Evolutionary conservation across 2,797 vertebrate species (phyloP).

Genomic region (Gastrophryne carolinensis): DNA sequence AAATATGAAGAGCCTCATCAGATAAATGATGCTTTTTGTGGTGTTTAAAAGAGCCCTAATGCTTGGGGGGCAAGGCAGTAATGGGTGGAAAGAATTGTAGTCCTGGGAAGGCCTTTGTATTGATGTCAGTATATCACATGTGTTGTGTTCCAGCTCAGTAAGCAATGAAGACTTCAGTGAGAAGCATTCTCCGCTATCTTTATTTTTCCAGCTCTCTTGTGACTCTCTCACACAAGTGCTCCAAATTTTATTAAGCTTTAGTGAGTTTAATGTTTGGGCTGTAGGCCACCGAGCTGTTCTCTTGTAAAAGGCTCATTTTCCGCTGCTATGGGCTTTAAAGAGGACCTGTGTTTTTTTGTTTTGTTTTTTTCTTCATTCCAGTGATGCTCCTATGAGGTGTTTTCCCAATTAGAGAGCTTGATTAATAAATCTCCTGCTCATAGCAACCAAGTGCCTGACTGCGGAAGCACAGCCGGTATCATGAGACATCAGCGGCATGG

Average conservation of each 20-base stretch:
- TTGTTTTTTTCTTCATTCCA: not conserved
- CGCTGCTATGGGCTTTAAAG: not conserved
- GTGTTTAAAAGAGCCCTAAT: conserved; percentile 14
- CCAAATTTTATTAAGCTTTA: conserved; percentile 13
- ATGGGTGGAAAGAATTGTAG: conserved; percentile 15
- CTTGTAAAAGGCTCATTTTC: not conserved
- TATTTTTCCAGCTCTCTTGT: conserved; percentile 11
- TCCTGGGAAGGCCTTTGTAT: conserved; percentile 18
- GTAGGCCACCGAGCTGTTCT: not conserved
- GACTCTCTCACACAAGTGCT: conserved; percentile 1
- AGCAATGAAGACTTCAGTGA: conserved; percentile 2
- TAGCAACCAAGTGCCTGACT: conserved; percentile 14
- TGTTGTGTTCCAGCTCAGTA: conserved; percentile 30
- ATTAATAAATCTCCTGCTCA: not conserved
- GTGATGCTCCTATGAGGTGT: not conserved
- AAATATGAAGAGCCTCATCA: not conserved
- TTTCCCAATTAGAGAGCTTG: conserved; percentile 18
- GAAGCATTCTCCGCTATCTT: not conserved
- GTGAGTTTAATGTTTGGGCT: not conserved
- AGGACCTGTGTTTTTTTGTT: not conserved
- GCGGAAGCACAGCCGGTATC: conserved; percentile 3
- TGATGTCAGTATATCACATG: conserved; percentile 35
- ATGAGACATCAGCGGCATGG: not conserved
- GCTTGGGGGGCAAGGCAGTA: not conserved
- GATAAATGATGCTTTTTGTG: conserved; percentile 12